Percentiles rank a stretch among this genome's conserved stretches.
Conservation (phyloP, 2,797 vertebrate genomes). For the Lepilemur ruficaudatus region DNA sequence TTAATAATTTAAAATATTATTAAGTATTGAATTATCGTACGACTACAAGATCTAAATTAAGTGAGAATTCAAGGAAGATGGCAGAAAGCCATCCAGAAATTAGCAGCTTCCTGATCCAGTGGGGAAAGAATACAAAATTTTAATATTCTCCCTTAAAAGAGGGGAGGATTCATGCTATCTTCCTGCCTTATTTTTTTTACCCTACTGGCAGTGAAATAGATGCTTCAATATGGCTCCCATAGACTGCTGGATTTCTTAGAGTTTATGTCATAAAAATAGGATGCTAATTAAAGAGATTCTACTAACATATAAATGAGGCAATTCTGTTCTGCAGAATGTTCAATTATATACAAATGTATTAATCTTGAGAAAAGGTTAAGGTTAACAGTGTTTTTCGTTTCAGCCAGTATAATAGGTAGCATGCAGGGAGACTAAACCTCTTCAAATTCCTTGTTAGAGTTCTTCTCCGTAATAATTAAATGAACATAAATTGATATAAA, state of each 20-base stretch:
- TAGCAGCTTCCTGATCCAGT: not conserved
- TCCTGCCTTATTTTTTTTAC: not conserved
- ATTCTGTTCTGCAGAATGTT: not conserved
- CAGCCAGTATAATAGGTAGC: not conserved
- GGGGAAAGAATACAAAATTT: not conserved
- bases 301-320: not conserved
- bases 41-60: not conserved
- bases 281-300: not conserved
- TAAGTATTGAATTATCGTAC: not conserved
- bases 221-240: fast-evolving
- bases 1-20: not conserved
- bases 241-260: not conserved
- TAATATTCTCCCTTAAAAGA: not conserved
- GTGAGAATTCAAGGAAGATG: not conserved
- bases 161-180: not conserved
- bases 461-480: not conserved
- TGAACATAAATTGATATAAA: not conserved
- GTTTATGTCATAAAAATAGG: not conserved
- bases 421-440: not conserved
- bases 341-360: not conserved
- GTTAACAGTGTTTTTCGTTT: not conserved
- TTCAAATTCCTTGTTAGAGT: not conserved
- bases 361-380: not conserved
- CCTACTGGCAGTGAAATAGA: not conserved
- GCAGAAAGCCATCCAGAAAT: not conserved